Conservation (phyloP, 1,140 invertebrate species). For the Panagrolaimus sp. region DNA sequence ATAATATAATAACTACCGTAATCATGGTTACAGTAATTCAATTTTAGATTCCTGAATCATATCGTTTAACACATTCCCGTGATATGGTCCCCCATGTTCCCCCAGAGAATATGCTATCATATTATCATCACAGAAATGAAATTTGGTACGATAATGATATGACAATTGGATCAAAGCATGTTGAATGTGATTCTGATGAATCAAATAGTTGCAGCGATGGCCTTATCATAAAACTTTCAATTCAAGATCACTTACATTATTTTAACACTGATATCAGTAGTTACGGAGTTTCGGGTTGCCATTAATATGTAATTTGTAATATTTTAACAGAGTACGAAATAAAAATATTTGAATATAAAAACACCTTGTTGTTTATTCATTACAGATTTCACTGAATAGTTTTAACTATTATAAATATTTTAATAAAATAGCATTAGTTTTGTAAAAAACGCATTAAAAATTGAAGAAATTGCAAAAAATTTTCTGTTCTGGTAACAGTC, state of each 20-base stretch:
- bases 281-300: constrained; percentile 27
- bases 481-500: too few relatives aligned
- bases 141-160: constrained; percentile 49
- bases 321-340: neutral
- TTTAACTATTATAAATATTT: too few relatives aligned
- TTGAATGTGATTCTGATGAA: constrained; percentile 27
- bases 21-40: neutral
- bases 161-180: constrained; percentile 20
- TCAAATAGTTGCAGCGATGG: constrained; percentile 23
- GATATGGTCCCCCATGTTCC: constrained; percentile 42
- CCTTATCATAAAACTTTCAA: constrained; percentile 20
- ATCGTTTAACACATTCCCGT: neutral
- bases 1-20: neutral
- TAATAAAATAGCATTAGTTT: too few relatives aligned
- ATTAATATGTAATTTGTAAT: neutral
- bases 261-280: constrained; percentile 16
- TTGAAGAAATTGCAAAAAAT: too few relatives aligned
- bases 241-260: constrained; percentile 30
- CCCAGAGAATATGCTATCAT: constrained; percentile 39
- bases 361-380: too few relatives aligned
- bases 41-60: constrained; percentile 15
- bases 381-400: too few relatives aligned
- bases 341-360: neutral
- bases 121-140: constrained; percentile 42
- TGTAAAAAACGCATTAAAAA: too few relatives aligned